phyloP scores from a whole-genome alignment of 2,797 vertebrate genomes.

The Arctocebus calabarensis region DNA sequence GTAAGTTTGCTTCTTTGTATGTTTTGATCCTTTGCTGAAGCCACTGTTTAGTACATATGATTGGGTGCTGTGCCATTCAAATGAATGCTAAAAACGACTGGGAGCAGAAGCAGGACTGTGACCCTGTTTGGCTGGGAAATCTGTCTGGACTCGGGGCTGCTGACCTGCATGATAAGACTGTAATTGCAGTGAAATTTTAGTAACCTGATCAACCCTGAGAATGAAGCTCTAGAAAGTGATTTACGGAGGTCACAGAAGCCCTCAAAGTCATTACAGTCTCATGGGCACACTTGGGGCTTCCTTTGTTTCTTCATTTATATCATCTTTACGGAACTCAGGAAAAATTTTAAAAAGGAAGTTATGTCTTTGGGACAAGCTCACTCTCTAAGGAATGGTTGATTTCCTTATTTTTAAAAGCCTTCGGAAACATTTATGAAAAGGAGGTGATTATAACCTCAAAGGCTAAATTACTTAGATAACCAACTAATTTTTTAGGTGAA shows the following conservation, averaged over 20 bases:
- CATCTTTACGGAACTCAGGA: conserved; percentile 31
- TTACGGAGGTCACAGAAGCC: conserved; percentile 55
- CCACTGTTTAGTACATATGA: conserved; percentile 56
- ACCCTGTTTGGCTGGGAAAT: conserved; percentile 29
- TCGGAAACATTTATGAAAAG: conserved; percentile 17
- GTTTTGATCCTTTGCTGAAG: conserved; percentile 67
- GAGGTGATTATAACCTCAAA: conserved; percentile 43
- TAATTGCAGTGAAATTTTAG: conserved; percentile 39
- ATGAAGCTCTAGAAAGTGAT: conserved; percentile 49
- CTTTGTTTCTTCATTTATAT: conserved; percentile 71
- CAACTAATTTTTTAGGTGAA: conserved; percentile 39
- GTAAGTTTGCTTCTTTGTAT: conserved; percentile 88
- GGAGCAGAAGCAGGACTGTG: conserved; percentile 3
- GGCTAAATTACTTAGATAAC: neutral
- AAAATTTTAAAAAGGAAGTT: neutral
- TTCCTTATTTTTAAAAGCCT: conserved; percentile 63
- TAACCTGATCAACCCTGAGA: conserved; percentile 55
- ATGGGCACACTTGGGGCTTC: neutral
- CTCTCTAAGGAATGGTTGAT: conserved; percentile 2
- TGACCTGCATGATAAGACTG: conserved; percentile 30
- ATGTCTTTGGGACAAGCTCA: conserved; percentile 26
- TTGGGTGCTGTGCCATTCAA: neutral
- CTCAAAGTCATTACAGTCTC: conserved; percentile 3
- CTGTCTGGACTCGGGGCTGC: conserved; percentile 22
- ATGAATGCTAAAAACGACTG: conserved; percentile 25